Percentiles rank a stretch among this genome's conserved stretches.
phyloP scores from a whole-genome alignment of 2,888 invertebrate species.

The Parochlus steinenii region DNA sequence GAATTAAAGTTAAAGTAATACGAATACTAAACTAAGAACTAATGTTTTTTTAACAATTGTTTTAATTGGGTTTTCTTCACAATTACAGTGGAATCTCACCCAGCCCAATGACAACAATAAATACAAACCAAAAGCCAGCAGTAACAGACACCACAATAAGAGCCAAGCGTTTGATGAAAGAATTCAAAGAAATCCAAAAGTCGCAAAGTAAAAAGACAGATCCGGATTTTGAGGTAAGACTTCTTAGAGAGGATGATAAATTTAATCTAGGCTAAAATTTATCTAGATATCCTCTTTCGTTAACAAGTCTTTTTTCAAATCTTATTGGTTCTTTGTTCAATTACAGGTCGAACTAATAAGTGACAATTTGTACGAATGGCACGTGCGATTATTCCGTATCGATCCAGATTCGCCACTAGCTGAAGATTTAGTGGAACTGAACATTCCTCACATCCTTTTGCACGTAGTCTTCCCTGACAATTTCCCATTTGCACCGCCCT shows the following conservation, averaged over 20 bases:
- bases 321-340: conserved; percentile 1
- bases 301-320: conserved; percentile 1
- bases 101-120: conserved; percentile 30
- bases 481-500: conserved; percentile 78
- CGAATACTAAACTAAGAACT: not conserved
- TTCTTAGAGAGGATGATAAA: conserved; percentile 11
- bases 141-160: conserved; percentile 46
- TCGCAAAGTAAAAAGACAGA: conserved; percentile 50
- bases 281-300: conserved; percentile 1
- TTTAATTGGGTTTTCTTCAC: conserved; percentile 1
- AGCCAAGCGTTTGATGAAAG: conserved; percentile 70
- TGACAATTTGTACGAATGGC: conserved; percentile 79
- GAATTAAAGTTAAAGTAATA: too few species aligned
- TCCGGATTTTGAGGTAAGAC: conserved; percentile 52
- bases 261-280: not conserved
- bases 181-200: conserved; percentile 62
- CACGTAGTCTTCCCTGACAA: conserved; percentile 75
- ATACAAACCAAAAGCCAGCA: conserved; percentile 32
- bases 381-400: conserved; percentile 62
- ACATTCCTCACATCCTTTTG: conserved; percentile 55
- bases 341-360: conserved; percentile 59
- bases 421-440: conserved; percentile 62
- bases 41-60: not conserved
- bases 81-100: conserved; percentile 26
- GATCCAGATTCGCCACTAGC: conserved; percentile 73